Conservation (phyloP, 2,797 vertebrate genomes). For the Acrossocheilus wenchowensis region DNA sequence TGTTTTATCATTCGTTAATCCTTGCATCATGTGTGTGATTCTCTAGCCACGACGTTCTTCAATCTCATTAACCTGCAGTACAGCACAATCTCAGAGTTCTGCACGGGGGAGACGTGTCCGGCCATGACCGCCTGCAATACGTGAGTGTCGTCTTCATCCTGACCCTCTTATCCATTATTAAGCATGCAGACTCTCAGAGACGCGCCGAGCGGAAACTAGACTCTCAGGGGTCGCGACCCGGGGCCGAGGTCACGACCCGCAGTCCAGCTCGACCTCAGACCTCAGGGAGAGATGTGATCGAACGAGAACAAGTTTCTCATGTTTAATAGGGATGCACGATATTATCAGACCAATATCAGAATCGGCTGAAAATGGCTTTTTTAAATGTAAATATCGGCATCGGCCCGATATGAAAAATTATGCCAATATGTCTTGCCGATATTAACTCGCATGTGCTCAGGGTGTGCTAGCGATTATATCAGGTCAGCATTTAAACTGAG, state of each 20-base stretch:
- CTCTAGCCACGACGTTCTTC: slow-evolving; percentile 96
- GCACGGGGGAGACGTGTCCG: slow-evolving; percentile 96
- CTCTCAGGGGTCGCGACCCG: slow-evolving; percentile 15
- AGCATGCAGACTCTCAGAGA: slow-evolving; percentile 21
- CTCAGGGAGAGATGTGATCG: neutral
- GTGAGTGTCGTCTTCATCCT: slow-evolving; percentile 81
- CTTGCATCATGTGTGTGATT: neutral
- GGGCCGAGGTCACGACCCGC: slow-evolving; percentile 6
- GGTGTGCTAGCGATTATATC: too few species aligned
- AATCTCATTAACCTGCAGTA: slow-evolving; percentile 99
- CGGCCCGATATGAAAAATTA: too few species aligned
- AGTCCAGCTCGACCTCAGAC: neutral
- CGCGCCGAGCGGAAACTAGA: slow-evolving; percentile 31
- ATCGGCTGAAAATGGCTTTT: too few species aligned
- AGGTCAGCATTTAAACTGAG: too few species aligned
- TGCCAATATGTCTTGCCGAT: too few species aligned
- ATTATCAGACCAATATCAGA: too few species aligned
- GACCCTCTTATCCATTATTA: slow-evolving; percentile 44
- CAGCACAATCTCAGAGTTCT: slow-evolving; percentile 99
- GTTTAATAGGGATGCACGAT: too few species aligned
- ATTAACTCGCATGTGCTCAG: too few species aligned
- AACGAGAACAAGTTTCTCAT: neutral
- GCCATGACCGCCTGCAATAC: slow-evolving; percentile 97
- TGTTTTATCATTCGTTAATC: neutral
- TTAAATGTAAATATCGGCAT: too few species aligned